Evolutionary conservation across 2,888 invertebrate genomes (phyloP).

Genomic region (Gymnosoma rotundatum): DNA sequence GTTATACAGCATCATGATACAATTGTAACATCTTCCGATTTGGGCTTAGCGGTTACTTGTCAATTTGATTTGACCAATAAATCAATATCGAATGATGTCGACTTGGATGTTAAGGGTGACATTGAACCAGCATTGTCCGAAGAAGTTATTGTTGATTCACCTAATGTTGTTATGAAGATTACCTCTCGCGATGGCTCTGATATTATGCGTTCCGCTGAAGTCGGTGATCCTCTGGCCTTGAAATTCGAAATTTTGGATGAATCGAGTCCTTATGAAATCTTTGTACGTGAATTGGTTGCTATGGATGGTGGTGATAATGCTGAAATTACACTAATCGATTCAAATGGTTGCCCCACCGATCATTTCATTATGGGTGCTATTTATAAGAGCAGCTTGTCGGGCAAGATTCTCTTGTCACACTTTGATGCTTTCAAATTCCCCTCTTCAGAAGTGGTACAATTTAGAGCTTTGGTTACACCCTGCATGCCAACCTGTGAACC

Average conservation of each 20-base stretch:
- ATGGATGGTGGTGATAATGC: conserved; percentile 97
- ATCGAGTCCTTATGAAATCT: conserved; percentile 97
- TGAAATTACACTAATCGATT: conserved; percentile 95
- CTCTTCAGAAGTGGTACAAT: conserved; percentile 96
- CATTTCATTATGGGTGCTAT: conserved; percentile 97
- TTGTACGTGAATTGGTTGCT: conserved; percentile 95
- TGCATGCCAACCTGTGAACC: conserved; percentile 97
- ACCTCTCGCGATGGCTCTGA: conserved; percentile 92
- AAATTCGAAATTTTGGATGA: conserved; percentile 96
- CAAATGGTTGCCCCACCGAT: conserved; percentile 95
- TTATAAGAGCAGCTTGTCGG: conserved; percentile 90
- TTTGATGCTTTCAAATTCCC: conserved; percentile 99
- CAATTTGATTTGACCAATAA: conserved; percentile 96
- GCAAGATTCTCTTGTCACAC: conserved; percentile 93
- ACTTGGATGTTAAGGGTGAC: conserved; percentile 93
- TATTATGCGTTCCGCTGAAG: conserved; percentile 93
- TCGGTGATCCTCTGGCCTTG: conserved; percentile 95
- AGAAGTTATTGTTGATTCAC: conserved; percentile 96
- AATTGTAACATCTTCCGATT: conserved; percentile 95
- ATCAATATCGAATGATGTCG: conserved; percentile 95
- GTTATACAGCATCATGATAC: conserved; percentile 97
- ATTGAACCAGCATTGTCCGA: conserved; percentile 92
- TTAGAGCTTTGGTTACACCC: conserved; percentile 96
- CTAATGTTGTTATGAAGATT: conserved; percentile 96
- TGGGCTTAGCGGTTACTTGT: conserved; percentile 95